Evolutionary conservation across 2,888 invertebrate genomes (phyloP).

Genomic region (Encarsia formosa): DNA sequence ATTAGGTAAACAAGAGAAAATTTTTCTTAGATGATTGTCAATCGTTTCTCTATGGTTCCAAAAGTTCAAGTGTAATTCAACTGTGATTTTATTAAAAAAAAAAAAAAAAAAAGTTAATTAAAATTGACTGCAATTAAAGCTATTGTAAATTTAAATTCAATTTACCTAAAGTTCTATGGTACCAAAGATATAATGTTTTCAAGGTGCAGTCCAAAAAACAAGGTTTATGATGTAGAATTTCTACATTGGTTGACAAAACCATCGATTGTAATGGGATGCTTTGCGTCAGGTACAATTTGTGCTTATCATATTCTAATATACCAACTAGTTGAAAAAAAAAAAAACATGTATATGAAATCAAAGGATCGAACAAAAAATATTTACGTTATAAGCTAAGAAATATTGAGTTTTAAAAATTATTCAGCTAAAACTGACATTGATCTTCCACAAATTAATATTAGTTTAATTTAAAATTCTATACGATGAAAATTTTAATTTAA

Average conservation of each 20-base stretch:
- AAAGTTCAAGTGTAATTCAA: conserved; percentile 5
- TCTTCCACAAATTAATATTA: too few species aligned
- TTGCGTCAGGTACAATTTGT: conserved; percentile 7
- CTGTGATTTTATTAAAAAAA: not conserved
- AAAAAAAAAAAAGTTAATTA: not conserved
- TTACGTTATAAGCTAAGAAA: too few species aligned
- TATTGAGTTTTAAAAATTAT: too few species aligned
- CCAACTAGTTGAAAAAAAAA: conserved; percentile 7
- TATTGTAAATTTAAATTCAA: not conserved
- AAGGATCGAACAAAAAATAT: too few species aligned
- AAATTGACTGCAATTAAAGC: not conserved
- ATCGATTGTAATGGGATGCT: conserved; percentile 13
- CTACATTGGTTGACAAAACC: conserved; percentile 2
- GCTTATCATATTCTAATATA: conserved; percentile 10
- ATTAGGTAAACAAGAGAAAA: conserved; percentile 11
- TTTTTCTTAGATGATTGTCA: conserved; percentile 15
- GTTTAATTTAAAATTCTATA: not conserved
- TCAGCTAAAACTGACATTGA: too few species aligned
- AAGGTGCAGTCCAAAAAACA: conserved; percentile 17
- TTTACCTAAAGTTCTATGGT: conserved; percentile 11
- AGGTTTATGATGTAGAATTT: conserved; percentile 4
- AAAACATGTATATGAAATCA: too few species aligned
- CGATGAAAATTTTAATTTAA: not conserved
- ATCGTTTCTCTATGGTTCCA: conserved; percentile 12
- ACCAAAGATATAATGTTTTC: conserved; percentile 10